Conservation (phyloP, 2,113 vertebrate genomes). For the Nothobranchius kuhntae region DNA sequence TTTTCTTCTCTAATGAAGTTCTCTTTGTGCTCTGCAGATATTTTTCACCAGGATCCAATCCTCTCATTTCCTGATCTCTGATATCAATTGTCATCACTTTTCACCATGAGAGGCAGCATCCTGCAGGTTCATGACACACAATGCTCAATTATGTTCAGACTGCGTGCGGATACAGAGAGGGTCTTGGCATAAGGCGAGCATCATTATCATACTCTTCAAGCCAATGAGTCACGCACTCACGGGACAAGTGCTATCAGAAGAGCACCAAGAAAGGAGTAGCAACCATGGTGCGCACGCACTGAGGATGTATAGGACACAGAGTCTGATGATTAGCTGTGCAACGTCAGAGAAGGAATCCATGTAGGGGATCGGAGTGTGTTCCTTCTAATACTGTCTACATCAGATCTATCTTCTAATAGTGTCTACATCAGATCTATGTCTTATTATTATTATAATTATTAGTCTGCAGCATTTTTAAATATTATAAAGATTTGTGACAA, state of each 20-base stretch:
- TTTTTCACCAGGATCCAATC: slow-evolving; percentile 50
- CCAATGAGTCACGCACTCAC: slow-evolving; percentile 45
- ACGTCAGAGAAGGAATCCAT: background rate
- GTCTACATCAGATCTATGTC: too few species aligned
- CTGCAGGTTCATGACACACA: slow-evolving; percentile 60
- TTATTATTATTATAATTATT: too few species aligned
- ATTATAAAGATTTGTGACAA: too few species aligned
- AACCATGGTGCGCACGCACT: slow-evolving; percentile 9
- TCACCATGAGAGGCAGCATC: slow-evolving; percentile 49
- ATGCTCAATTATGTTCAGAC: slow-evolving; percentile 65
- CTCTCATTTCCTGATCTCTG: slow-evolving; percentile 57
- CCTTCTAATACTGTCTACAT: background rate
- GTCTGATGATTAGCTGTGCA: background rate
- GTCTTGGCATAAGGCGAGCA: slow-evolving; percentile 61
- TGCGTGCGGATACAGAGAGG: slow-evolving; percentile 44
- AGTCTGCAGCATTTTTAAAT: too few species aligned
- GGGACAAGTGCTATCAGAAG: slow-evolving; percentile 24
- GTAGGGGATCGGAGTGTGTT: background rate
- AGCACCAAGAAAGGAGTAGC: slow-evolving; percentile 11
- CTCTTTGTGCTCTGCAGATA: slow-evolving; percentile 38
- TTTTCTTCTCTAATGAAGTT: slow-evolving; percentile 27
- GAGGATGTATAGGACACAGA: background rate
- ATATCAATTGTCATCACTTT: slow-evolving; percentile 65
- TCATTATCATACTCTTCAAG: slow-evolving; percentile 53
- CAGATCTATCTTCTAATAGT: too few species aligned